Evolutionary conservation across 2,113 vertebrate species (phyloP).

Genomic region (Lepus timidus): DNA sequence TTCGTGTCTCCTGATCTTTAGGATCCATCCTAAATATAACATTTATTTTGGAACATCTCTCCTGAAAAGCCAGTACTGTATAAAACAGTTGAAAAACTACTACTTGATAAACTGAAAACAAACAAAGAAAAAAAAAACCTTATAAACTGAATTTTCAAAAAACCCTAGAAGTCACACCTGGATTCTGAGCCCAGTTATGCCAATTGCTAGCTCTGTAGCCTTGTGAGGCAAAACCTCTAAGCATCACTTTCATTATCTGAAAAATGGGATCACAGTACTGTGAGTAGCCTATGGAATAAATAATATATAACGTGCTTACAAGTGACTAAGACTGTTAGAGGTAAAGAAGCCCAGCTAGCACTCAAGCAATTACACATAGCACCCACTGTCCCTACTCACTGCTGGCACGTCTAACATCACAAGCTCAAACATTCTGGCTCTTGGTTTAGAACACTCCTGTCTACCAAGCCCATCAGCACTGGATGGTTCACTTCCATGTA

Average conservation of each 20-base stretch:
- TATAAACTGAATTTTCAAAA: neutral
- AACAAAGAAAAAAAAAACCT: neutral
- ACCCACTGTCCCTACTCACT: no score
- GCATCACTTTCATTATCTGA: neutral
- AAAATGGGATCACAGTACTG: neutral
- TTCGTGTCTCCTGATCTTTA: neutral
- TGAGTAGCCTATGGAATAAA: neutral
- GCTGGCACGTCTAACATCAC: neutral
- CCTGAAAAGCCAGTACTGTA: neutral
- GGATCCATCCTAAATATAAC: no score
- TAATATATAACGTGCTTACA: neutral
- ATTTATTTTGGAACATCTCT: neutral
- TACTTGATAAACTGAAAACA: neutral
- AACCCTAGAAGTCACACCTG: neutral
- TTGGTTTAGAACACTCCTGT: neutral
- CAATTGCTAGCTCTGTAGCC: neutral
- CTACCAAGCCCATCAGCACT: neutral
- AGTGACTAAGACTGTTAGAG: neutral
- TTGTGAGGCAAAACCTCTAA: neutral
- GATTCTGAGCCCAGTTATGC: neutral
- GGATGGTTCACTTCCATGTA: neutral
- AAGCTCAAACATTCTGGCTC: neutral
- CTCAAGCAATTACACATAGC: neutral
- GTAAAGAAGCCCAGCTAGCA: neutral
- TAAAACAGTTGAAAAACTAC: neutral